Base-by-base conservation (phyloP, 2,888 invertebrate genomes). In the Arge pagana region DNA sequence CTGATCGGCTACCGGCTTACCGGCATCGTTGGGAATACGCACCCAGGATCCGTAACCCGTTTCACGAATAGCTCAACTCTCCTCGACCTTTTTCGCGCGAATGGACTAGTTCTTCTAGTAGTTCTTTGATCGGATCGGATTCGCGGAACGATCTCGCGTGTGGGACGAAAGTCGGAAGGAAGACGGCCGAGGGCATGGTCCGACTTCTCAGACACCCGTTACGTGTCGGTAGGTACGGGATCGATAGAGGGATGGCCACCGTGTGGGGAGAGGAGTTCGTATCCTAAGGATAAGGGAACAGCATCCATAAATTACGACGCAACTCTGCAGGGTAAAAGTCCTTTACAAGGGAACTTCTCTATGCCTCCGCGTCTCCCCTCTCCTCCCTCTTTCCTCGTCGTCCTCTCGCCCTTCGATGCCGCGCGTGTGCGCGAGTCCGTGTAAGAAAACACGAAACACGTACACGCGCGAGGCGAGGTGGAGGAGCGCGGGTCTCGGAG, bases 261-360 rank as follows among this genome's bases (percentile, higher is more conserved):
- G 72, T 71, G 70, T 72, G 71, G 70, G 66, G 67, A 65, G 62
- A 68, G 67, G 73, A 71, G 71, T 72, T 71, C 71, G 72, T 72
- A 74, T 74, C 73, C 75, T 71, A 72, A 69, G 75, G 74, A 75
- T 75, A 74, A 75, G 72, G 73, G 74, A 74, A 74, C 68, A 72
- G 71, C 72, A 73, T 74, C 72, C 71, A 75, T 75, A 75, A 75
- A 75, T 75, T 74, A 76, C 75, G 69, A 68, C 70, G 68, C 68
- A 71, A 72, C 73, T 72, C 72, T 67, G 68, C 71, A 70, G 73
- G 71, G 69, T 72, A 74, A 73, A 74, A 75, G 72, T 74, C 73
- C 72, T 71, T 72, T 70, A 73, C 71, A 70, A 70, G 71, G 67
- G 73, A 70, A 68, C 67, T 68, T 64, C 65, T 64, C 41, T 8